These are phyloP conservation scores for Drosophila teissieri DNA, from an alignment of 1,140 invertebrate species.

Conservation along the genomic window DNA sequence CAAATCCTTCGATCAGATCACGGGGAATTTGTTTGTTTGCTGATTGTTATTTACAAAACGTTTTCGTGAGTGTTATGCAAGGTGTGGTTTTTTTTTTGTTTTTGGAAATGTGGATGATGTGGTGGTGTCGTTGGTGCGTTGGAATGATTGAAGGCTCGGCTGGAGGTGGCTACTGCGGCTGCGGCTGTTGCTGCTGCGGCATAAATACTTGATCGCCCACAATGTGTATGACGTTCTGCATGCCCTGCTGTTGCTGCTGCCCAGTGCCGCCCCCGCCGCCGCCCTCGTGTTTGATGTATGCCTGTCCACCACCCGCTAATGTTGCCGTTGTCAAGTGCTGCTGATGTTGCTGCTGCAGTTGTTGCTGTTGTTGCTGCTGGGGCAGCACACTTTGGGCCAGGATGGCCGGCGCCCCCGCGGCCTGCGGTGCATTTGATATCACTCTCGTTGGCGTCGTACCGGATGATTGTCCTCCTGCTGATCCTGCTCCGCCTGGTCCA, in stretches of 20 bases:
- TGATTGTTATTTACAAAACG: conserved; percentile 69
- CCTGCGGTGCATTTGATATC: conserved; percentile 50
- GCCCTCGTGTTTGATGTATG: conserved; percentile 70
- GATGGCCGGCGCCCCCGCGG: conserved; percentile 45
- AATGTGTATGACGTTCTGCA: conserved; percentile 83
- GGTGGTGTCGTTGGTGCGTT: conserved; percentile 34
- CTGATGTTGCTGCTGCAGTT: conserved; percentile 52
- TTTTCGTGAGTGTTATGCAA: conserved; percentile 32
- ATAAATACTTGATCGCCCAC: conserved; percentile 78
- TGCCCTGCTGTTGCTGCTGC: conserved; percentile 62
- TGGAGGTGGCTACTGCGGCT: conserved; percentile 26
- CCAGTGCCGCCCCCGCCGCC: conserved; percentile 30
- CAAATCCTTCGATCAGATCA: conserved; percentile 67
- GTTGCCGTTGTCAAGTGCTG: conserved; percentile 61
- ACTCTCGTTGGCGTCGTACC: conserved; percentile 60
- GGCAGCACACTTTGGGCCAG: conserved; percentile 66
- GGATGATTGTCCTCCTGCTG: conserved; percentile 22
- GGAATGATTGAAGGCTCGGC: conserved; percentile 67
- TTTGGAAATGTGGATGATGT: conserved; percentile 38
- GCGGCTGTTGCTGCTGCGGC: conserved; percentile 64
- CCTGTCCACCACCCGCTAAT: conserved; percentile 64
- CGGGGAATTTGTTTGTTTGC: conserved; percentile 47
- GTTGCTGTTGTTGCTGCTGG: conserved; percentile 63
- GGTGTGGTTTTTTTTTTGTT: conserved; percentile 1
- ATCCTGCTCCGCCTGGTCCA: conserved; percentile 28